A percentile compares a stretch with the other conserved stretches of the same genome.
These are phyloP conservation scores for Chloroclystis v-ata DNA, from an alignment of 2,888 invertebrate species.

Conservation along the genomic window DNA sequence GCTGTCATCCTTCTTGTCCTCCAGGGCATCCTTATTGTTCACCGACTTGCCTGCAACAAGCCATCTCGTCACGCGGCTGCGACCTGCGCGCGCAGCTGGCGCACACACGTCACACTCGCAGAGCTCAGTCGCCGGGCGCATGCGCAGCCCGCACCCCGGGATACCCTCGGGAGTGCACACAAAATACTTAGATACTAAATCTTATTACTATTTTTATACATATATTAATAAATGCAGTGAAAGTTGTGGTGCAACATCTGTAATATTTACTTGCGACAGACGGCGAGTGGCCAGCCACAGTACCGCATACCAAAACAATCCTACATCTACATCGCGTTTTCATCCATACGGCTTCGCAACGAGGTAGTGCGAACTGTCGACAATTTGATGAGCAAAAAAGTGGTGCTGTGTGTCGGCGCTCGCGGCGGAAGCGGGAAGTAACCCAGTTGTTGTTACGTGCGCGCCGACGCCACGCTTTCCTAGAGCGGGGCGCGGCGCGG, in stretches of 20 bases:
- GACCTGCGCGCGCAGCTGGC: conserved; percentile 2
- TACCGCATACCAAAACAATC: no score
- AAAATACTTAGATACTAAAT: neutral
- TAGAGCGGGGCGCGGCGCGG: conserved; percentile 38
- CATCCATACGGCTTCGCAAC: neutral
- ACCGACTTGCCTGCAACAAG: conserved; percentile 81
- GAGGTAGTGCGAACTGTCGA: neutral
- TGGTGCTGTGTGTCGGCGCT: neutral
- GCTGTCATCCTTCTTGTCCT: conserved; percentile 88
- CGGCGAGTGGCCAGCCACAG: no score
- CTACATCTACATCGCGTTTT: no score
- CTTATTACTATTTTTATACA: neutral
- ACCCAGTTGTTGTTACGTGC: conserved; percentile 60
- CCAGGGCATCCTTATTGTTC: conserved; percentile 79
- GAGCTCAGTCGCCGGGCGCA: conserved; percentile 4
- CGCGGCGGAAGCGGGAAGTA: conserved; percentile 64
- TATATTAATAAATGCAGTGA: no score
- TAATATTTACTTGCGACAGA: neutral
- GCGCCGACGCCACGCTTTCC: conserved; percentile 51
- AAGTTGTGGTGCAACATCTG: no score
- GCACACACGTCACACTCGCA: conserved; percentile 3
- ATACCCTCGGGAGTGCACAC: neutral
- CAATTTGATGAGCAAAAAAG: neutral
- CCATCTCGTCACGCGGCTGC: conserved; percentile 52
- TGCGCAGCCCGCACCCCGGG: neutral